These are phyloP conservation scores for Sebastiscus albofasciatus DNA, from an alignment of 2,797 vertebrate genomes.

Conservation along the genomic window DNA sequence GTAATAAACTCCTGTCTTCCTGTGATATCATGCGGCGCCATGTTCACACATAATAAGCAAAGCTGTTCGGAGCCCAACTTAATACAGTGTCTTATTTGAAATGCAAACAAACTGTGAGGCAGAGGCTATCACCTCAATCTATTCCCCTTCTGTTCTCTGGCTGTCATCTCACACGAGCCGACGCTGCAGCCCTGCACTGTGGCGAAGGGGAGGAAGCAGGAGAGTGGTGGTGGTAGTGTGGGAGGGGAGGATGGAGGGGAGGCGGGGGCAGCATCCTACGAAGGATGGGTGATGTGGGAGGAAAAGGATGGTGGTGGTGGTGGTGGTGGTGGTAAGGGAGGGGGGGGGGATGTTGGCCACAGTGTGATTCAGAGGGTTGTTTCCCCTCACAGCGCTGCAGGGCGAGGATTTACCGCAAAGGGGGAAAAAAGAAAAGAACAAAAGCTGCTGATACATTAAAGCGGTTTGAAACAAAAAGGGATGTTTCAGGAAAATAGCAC, in stretches of 20 bases:
- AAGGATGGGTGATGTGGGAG: constrained; percentile 51
- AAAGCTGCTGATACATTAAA: constrained; percentile 66
- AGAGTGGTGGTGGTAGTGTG: neutral
- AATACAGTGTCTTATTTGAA: constrained; percentile 74
- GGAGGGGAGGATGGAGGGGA: neutral
- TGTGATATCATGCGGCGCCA: constrained; percentile 64
- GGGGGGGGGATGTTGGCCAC: constrained; percentile 18
- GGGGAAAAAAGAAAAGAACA: constrained; percentile 23
- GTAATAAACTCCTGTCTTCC: constrained; percentile 72
- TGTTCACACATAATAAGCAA: constrained; percentile 71
- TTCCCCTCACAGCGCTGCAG: constrained; percentile 61
- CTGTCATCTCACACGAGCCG: constrained; percentile 63
- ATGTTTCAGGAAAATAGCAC: constrained; percentile 57
- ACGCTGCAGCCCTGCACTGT: constrained; percentile 56
- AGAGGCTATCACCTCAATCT: constrained; percentile 76
- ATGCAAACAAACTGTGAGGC: constrained; percentile 75
- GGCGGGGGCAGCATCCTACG: constrained; percentile 30
- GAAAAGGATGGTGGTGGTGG: neutral
- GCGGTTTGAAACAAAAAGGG: constrained; percentile 34
- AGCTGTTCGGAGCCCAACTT: constrained; percentile 62
- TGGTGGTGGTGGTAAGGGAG: neutral
- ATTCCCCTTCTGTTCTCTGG: constrained; percentile 65
- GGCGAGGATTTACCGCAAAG: constrained; percentile 66
- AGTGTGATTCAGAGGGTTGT: constrained; percentile 67
- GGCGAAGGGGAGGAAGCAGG: constrained; percentile 18